Conservation (phyloP, 1,140 invertebrate species). For the Pinna nobilis region DNA sequence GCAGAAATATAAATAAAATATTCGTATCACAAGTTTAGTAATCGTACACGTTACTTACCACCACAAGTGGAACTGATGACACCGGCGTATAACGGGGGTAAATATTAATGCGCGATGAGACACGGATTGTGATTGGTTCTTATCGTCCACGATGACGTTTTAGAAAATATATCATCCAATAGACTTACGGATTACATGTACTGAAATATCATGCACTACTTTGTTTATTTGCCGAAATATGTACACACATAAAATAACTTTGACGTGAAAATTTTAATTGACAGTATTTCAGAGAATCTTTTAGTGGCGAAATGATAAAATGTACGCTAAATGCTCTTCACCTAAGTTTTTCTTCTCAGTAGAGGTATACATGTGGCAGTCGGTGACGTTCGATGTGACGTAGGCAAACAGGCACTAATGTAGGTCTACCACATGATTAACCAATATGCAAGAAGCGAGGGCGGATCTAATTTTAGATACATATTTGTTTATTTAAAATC, state of each 20-base stretch:
- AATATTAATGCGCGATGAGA: slow-evolving; percentile 23
- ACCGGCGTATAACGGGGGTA: background rate
- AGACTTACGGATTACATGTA: slow-evolving; percentile 5
- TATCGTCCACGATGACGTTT: background rate
- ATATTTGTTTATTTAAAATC: too few relatives aligned
- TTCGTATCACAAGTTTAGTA: background rate
- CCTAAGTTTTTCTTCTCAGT: background rate
- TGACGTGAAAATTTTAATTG: too few relatives aligned
- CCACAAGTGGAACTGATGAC: slow-evolving; percentile 39
- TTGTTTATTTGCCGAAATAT: background rate
- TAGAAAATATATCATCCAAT: background rate
- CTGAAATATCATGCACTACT: background rate
- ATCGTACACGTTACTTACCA: slow-evolving; percentile 15
- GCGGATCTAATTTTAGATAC: too few relatives aligned
- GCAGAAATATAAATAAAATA: slow-evolving; percentile 8
- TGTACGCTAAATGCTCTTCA: background rate
- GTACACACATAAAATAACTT: background rate
- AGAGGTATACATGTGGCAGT: background rate
- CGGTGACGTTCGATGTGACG: background rate
- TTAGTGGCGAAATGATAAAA: background rate
- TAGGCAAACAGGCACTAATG: background rate
- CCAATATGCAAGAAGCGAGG: too few relatives aligned
- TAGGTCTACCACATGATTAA: too few relatives aligned
- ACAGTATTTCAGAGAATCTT: too few relatives aligned
- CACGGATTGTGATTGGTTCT: slow-evolving; percentile 29